Conservation (phyloP, 1,140 invertebrate genomes). For the Lanistes nyassanus region DNA sequence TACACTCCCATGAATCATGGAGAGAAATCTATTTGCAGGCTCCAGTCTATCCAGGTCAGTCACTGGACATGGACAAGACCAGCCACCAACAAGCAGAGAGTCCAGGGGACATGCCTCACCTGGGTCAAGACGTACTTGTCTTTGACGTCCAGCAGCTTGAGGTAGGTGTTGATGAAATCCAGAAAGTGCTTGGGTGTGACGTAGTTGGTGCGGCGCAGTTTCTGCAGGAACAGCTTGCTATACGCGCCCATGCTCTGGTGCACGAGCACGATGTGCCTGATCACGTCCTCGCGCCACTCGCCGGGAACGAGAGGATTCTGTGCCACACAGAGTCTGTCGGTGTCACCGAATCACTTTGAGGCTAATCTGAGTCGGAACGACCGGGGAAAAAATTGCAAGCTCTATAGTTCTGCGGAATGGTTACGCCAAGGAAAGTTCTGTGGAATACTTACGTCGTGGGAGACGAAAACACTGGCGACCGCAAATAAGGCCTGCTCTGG, state of each 20-base stretch:
- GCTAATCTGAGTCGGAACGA: background rate
- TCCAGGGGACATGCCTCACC: conserved; percentile 63
- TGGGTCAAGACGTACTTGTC: conserved; percentile 75
- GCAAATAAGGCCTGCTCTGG: conserved; percentile 73
- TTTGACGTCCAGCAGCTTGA: conserved; percentile 78
- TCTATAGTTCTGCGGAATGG: too few species aligned
- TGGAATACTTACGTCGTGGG: conserved; percentile 60
- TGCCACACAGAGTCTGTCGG: conserved; percentile 18
- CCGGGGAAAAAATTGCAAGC: background rate
- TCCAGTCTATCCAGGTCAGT: too few species aligned
- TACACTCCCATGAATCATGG: too few species aligned
- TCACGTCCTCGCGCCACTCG: conserved; percentile 75
- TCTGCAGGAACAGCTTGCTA: conserved; percentile 76
- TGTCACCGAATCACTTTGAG: background rate
- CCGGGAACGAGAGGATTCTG: conserved; percentile 73
- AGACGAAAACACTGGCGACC: conserved; percentile 83
- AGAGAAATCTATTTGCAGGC: too few species aligned
- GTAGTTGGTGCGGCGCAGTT: conserved; percentile 81
- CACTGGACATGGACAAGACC: too few species aligned
- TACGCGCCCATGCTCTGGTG: conserved; percentile 80
- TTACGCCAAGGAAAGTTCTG: too few species aligned
- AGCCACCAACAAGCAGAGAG: too few species aligned
- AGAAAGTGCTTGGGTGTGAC: conserved; percentile 91
- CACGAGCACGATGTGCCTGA: conserved; percentile 85
- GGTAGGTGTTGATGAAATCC: conserved; percentile 83